Evolutionary conservation across 2,888 invertebrate genomes (phyloP).

Genomic region (Cheilosia impressa): DNA sequence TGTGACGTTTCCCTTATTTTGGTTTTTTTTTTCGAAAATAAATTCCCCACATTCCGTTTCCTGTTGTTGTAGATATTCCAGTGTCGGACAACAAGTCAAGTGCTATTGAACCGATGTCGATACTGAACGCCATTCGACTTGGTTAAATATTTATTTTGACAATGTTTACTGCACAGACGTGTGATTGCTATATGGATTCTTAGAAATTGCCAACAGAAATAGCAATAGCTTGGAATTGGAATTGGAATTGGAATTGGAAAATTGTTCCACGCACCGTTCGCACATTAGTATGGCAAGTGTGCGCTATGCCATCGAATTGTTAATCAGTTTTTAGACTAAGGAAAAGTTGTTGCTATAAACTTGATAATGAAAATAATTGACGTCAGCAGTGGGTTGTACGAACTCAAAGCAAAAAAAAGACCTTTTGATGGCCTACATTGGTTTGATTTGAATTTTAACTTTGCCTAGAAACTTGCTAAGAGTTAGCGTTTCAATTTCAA

Average conservation of each 20-base stretch:
- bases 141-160: constrained; percentile 26
- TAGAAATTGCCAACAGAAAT: constrained; percentile 17
- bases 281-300: constrained; percentile 14
- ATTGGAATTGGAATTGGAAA: background rate
- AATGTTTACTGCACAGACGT: constrained; percentile 14
- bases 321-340: constrained; percentile 38
- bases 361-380: constrained; percentile 46
- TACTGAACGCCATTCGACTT: constrained; percentile 13
- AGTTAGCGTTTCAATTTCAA: background rate
- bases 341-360: constrained; percentile 5
- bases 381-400: constrained; percentile 21
- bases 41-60: constrained; percentile 28
- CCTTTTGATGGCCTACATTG: constrained; percentile 26
- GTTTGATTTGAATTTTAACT: constrained; percentile 15
- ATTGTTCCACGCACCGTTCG: constrained; percentile 5
- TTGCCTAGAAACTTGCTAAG: constrained; percentile 16
- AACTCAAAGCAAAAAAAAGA: background rate
- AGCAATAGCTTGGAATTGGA: constrained; percentile 2
- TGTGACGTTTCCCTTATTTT: constrained; percentile 36
- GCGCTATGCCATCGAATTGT: constrained; percentile 21
- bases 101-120: constrained; percentile 26
- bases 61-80: background rate
- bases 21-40: constrained; percentile 17
- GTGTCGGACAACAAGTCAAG: constrained; percentile 17
- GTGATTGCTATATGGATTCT: constrained; percentile 9